Base-by-base conservation (phyloP, 2,113 vertebrate genomes). In the Catharus bicknelli region DNA sequence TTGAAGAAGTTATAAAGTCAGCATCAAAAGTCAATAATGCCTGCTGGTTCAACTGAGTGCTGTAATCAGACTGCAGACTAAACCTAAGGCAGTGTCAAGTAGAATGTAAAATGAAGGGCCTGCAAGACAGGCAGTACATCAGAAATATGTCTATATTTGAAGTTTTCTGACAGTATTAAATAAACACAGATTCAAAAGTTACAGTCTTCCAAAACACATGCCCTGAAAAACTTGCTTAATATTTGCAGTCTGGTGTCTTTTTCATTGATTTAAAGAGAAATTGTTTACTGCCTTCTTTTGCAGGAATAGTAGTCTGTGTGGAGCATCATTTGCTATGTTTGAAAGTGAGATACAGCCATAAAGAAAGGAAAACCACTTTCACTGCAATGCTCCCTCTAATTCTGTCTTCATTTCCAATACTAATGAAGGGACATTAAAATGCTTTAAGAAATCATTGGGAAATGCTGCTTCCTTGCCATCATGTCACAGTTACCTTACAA, bases 11-110 rank as follows among this genome's bases (percentile, higher is more conserved):
- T 86, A 80, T 68, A 34, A 80, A 94, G 63, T 66, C 82, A 68
- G 67, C 74, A 50, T 64, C 53, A 84, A 67, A 92, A 92, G 55
- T 81, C 83, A 95, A 48, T 78, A 92, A 86, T 48, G 40, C 30
- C 73, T 88, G 40, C 68, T 74, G 55, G 23, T 63, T 29, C 42
- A 70, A 88, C 38, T 7, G 20, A 81, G 29, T 43, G 64, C 55
- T 77, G 47, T 40, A 53, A 81, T 86, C n/a, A 74, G 45, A 48
- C 61, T 48, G 48, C 58, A 94, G 50, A 67, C 53, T 75, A 72
- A 92, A 85, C 25, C n/a, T 68, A 61, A 90, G 48, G 61, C 70
- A 32, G 13, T 26, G 27, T 84, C 51, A 93, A 59, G 80, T 13
- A 64, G 47, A 84, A 84, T 15, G 19, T 20, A 87, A 78, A 94